Conservation (phyloP, 2,888 invertebrate species). For the Pilophorus perplexus region DNA sequence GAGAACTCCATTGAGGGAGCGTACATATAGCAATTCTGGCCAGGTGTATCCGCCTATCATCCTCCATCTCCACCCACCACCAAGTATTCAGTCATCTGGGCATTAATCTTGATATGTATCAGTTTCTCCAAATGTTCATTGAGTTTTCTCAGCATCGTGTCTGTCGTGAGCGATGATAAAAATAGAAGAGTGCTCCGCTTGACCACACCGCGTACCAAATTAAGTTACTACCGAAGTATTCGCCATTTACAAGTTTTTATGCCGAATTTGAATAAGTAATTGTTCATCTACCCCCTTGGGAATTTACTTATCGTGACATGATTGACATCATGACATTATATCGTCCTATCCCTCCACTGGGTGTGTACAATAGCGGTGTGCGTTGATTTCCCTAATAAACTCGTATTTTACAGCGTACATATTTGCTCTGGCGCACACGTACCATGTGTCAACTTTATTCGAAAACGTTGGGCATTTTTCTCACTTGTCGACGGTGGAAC, state of each 20-base stretch:
- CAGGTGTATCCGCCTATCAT: not conserved
- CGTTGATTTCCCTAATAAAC: not conserved
- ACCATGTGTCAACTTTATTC: conserved; percentile 70
- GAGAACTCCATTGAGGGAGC: too few species aligned
- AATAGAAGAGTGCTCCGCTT: too few species aligned
- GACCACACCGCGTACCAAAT: too few species aligned
- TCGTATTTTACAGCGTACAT: conserved; percentile 42
- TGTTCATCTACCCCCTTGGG: not conserved
- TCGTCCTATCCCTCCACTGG: too few species aligned
- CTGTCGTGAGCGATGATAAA: not conserved
- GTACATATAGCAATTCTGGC: too few species aligned
- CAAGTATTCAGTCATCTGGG: conserved; percentile 8
- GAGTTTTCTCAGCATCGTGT: not conserved
- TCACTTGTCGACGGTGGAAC: conserved; percentile 74
- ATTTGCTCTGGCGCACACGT: conserved; percentile 60
- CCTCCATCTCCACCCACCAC: not conserved
- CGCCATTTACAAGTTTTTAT: too few species aligned
- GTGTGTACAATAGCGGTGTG: not conserved
- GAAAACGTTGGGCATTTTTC: conserved; percentile 83
- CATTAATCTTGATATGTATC: conserved; percentile 1
- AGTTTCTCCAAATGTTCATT: not conserved
- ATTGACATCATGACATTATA: too few species aligned
- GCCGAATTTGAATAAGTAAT: not conserved
- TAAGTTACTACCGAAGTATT: too few species aligned
- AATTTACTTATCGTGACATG: not conserved